These are phyloP conservation scores for Suricata suricatta DNA, from an alignment of 2,113 vertebrate genomes.

Conservation along the genomic window DNA sequence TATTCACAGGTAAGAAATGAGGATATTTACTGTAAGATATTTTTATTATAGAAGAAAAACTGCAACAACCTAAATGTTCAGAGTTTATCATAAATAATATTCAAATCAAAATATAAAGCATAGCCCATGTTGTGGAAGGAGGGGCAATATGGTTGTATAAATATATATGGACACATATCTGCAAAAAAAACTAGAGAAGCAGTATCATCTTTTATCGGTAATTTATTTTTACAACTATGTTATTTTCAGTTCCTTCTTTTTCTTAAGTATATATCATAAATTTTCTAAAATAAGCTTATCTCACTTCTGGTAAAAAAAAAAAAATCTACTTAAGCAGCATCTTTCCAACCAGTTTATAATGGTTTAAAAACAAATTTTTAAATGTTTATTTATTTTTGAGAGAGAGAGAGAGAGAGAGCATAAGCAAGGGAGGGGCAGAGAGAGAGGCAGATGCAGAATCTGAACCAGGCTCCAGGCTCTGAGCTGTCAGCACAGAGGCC, in stretches of 20 bases:
- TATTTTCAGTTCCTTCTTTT: slow-evolving; percentile 14
- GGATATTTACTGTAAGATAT: background rate
- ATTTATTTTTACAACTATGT: background rate
- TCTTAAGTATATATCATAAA: background rate
- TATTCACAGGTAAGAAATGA: background rate
- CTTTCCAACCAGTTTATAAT: background rate
- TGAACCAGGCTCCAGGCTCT: too few species aligned
- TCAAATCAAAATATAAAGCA: background rate
- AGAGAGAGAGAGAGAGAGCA: too few species aligned
- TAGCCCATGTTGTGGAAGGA: background rate
- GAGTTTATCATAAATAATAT: slow-evolving; percentile 25
- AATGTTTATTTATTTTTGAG: too few species aligned
- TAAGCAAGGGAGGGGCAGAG: too few species aligned
- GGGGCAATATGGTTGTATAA: background rate
- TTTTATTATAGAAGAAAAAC: background rate
- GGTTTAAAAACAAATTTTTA: background rate
- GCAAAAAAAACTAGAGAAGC: background rate
- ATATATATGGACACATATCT: background rate
- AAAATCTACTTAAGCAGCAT: background rate
- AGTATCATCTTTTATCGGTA: background rate
- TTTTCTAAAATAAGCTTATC: slow-evolving; percentile 29
- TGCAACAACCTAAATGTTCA: background rate
- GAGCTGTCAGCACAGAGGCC: too few species aligned
- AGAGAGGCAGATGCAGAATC: too few species aligned
- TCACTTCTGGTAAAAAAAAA: background rate